These are phyloP conservation scores for Agriopis marginaria DNA, from an alignment of 2,888 invertebrate genomes.

Conservation along the genomic window DNA sequence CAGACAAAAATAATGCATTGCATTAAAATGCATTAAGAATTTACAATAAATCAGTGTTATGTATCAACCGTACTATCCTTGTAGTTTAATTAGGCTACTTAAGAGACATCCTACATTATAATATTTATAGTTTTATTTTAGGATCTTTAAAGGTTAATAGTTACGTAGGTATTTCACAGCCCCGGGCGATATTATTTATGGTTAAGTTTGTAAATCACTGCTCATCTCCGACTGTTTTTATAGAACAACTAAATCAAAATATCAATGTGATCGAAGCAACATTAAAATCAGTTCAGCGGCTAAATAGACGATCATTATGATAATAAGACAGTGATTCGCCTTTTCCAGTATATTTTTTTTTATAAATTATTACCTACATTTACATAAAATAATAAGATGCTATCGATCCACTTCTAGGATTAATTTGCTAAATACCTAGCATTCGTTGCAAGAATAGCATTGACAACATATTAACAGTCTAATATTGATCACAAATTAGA, in stretches of 20 bases:
- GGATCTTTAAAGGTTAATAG: conserved; percentile 29
- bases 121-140: conserved; percentile 32
- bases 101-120: conserved; percentile 21
- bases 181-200: conserved; percentile 22
- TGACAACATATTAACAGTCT: too few relatives aligned
- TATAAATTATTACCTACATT: background rate
- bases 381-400: too few relatives aligned
- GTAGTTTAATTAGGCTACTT: conserved; percentile 25
- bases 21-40: background rate
- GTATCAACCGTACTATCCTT: background rate
- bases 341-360: background rate
- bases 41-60: conserved; percentile 2
- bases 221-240: conserved; percentile 26
- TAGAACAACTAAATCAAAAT: conserved; percentile 22
- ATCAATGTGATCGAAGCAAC: conserved; percentile 13
- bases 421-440: too few relatives aligned
- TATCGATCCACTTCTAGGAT: too few relatives aligned
- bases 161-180: conserved; percentile 15
- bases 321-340: conserved; percentile 1
- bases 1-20: background rate
- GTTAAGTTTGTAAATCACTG: conserved; percentile 30
- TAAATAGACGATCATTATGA: conserved; percentile 8
- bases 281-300: conserved; percentile 10
- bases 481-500: too few relatives aligned
- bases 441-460: too few relatives aligned